Evolutionary conservation across 2,888 invertebrate genomes (phyloP).

Genomic region (Geotrupes spiniger): DNA sequence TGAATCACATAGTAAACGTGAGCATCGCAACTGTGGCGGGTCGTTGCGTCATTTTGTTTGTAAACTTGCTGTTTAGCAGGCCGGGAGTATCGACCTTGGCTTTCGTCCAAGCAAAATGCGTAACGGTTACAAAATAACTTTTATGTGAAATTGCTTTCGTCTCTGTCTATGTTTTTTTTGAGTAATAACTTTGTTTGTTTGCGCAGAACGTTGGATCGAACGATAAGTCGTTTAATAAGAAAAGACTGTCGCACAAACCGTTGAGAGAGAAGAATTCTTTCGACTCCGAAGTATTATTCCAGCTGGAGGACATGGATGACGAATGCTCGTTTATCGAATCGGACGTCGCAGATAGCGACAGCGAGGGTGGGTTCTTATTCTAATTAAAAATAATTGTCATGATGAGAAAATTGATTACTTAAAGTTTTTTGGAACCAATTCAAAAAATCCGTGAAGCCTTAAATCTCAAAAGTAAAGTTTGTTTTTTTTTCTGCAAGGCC

Average conservation of each 20-base stretch:
- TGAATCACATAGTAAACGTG: constrained; percentile 14
- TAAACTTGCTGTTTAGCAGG: too few relatives aligned
- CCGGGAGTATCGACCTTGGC: constrained; percentile 1
- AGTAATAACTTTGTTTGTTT: too few relatives aligned
- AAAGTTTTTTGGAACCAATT: too few relatives aligned
- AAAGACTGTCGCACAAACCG: constrained; percentile 5
- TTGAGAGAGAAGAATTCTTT: constrained; percentile 9
- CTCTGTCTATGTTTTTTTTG: too few relatives aligned
- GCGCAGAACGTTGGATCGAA: constrained; percentile 10
- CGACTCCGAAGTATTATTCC: constrained; percentile 67
- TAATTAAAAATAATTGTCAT: too few relatives aligned
- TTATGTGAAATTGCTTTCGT: neutral
- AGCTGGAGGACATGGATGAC: constrained; percentile 68
- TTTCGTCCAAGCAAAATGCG: neutral
- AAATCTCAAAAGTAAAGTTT: too few relatives aligned
- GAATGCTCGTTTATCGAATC: constrained; percentile 44
- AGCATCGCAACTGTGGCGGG: neutral
- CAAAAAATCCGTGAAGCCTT: too few relatives aligned
- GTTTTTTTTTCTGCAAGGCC: constrained; percentile 7
- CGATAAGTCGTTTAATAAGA: constrained; percentile 4
- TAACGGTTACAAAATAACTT: neutral
- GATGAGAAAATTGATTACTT: too few relatives aligned
- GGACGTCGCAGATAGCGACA: constrained; percentile 70
- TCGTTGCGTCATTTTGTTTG: neutral
- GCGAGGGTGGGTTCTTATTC: constrained; percentile 70